Base-by-base conservation (phyloP, 2,797 vertebrate genomes). In the Smutsia temminckii region DNA sequence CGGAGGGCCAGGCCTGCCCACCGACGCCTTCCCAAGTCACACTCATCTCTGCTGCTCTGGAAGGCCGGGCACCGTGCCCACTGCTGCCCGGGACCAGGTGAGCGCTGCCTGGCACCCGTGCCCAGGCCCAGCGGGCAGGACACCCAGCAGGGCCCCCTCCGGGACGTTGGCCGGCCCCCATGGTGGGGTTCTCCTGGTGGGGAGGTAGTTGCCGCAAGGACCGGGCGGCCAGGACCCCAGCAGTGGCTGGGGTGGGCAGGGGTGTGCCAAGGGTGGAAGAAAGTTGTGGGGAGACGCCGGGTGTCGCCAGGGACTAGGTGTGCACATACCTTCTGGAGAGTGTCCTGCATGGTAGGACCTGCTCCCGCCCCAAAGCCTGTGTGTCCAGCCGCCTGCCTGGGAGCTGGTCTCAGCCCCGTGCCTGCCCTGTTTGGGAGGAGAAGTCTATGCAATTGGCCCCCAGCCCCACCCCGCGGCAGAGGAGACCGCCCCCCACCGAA, bases 371-470 rank as follows among this genome's bases (percentile, higher is more conserved):
- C n/a, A 7, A 13, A 37, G 71, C 25, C 46, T 61, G 71, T 37
- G 49, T 29, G 46, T 37, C 20, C n/a, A 18, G 64, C 61, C 10
- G 46, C 72, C 55, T 12, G 79, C 61, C 42, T 16, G 34, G 81
- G 93, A 79, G 93, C 18, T 4, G 10, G 42, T 53, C 92, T 8
- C 21, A 25, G 75, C 85, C 69, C 94, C 53, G 1, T 5, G 79
- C 78, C 72, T 42, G 72, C 92, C 83, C 95, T 32, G 20, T 83
- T 85, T 88, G 94, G 84, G 95, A 87, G 91, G 94, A 96, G 93
- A 77, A 37, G 84, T 93, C 85, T 97, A 97, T 97, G 97, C 97
- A 97, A 97, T 81, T 78, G 95, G 64, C 88, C 95, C 94, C 87
- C 49, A 75, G 80, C 81, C 93, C 85, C 32, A 34, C 75, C 87